Percentiles rank a stretch among this genome's conserved stretches.
Evolutionary conservation across 2,888 invertebrate genomes (phyloP).

Genomic region (Cerastis leucographa): DNA sequence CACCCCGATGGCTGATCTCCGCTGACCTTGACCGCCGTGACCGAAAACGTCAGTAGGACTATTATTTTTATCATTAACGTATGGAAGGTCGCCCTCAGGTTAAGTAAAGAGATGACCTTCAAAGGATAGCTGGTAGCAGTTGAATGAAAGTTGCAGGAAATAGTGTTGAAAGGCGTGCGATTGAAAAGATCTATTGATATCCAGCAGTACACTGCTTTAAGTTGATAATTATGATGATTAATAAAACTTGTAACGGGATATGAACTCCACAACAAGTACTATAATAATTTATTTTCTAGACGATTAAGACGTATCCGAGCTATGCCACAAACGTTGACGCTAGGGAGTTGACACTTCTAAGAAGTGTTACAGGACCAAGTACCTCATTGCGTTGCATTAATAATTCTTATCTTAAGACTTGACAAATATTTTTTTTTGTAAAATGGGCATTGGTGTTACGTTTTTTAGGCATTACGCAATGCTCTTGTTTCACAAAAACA

Average conservation of each 20-base stretch:
- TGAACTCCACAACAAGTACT: neutral
- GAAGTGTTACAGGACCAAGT: neutral
- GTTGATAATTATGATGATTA: neutral
- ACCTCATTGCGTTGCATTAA: neutral
- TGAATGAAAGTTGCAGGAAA: neutral
- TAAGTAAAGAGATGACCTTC: neutral
- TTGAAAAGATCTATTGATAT: neutral
- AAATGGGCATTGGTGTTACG: neutral
- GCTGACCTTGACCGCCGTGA: neutral
- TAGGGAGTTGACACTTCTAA: neutral
- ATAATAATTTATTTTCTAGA: neutral
- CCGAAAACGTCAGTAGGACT: neutral
- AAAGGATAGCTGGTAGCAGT: neutral
- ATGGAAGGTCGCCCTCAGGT: neutral
- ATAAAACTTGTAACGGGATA: no score
- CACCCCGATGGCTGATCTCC: no score
- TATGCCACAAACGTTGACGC: neutral
- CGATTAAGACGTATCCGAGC: neutral
- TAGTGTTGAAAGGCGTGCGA: neutral
- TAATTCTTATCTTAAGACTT: slow-evolving; percentile 2
- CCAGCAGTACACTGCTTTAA: neutral
- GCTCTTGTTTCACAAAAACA: slow-evolving; percentile 7
- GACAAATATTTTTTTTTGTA: neutral
- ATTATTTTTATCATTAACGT: neutral
- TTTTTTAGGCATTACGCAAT: neutral